Evolutionary conservation across 2,797 vertebrate genomes (phyloP).

Genomic region (Diplodus sargus): DNA sequence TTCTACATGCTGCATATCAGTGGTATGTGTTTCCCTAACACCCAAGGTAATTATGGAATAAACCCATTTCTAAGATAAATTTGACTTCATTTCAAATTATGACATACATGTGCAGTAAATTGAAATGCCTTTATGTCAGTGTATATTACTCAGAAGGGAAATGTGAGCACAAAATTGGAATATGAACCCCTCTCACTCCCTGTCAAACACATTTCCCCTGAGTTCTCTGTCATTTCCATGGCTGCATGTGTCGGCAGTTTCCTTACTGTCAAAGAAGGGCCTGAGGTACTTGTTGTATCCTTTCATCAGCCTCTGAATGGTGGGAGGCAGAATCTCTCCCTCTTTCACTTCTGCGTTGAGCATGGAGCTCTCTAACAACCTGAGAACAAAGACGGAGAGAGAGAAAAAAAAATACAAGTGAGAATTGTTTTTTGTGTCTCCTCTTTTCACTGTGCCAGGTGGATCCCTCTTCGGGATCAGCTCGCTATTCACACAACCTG

Average conservation of each 20-base stretch:
- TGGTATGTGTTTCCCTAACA: neutral
- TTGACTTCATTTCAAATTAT: neutral
- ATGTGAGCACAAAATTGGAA: slow-evolving; percentile 28
- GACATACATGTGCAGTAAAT: slow-evolving; percentile 16
- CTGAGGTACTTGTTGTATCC: slow-evolving; percentile 96
- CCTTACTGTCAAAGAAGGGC: slow-evolving; percentile 94
- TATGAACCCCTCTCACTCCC: slow-evolving; percentile 25
- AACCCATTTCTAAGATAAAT: slow-evolving; percentile 28
- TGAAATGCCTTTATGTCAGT: slow-evolving; percentile 43
- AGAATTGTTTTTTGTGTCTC: slow-evolving; percentile 24
- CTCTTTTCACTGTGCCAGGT: slow-evolving; percentile 37
- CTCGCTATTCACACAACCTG: slow-evolving; percentile 19
- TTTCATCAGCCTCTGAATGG: slow-evolving; percentile 94
- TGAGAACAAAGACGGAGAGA: slow-evolving; percentile 66
- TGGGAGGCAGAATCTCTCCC: slow-evolving; percentile 91
- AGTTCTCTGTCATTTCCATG: slow-evolving; percentile 50
- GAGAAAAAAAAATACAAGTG: slow-evolving; percentile 22
- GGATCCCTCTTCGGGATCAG: slow-evolving; percentile 35
- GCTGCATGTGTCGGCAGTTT: slow-evolving; percentile 63
- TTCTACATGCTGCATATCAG: neutral
- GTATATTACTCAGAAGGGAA: slow-evolving; percentile 40
- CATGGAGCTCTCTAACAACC: slow-evolving; percentile 83
- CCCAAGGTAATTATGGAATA: neutral
- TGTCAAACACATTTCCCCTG: slow-evolving; percentile 51
- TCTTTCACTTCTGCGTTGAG: slow-evolving; percentile 85